Percentiles rank a stretch among this genome's conserved stretches.
These are phyloP conservation scores for Taenaris catops DNA, from an alignment of 2,888 invertebrate species.

Conservation along the genomic window DNA sequence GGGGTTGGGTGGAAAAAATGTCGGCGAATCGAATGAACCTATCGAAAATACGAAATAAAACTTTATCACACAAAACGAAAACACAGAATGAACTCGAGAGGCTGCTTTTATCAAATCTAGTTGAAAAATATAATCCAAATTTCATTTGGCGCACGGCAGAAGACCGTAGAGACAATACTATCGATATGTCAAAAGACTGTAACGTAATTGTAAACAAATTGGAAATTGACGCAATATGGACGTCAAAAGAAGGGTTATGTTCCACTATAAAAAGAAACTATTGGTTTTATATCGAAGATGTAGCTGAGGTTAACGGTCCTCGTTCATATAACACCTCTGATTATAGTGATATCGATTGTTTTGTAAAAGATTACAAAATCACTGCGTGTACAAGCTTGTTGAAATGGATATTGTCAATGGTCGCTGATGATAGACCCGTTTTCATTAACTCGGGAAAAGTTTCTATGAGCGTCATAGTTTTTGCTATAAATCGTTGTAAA, in stretches of 20 bases:
- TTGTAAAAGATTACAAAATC: conserved; percentile 86
- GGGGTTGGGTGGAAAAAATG: conserved; percentile 88
- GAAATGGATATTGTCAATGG: conserved; percentile 75
- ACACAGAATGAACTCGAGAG: conserved; percentile 51
- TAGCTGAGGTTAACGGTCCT: conserved; percentile 84
- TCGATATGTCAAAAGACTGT: conserved; percentile 41
- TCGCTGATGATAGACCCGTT: conserved; percentile 54
- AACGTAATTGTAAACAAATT: conserved; percentile 55
- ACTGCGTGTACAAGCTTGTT: conserved; percentile 89
- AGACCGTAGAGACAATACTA: conserved; percentile 31
- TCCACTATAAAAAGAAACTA: conserved; percentile 79
- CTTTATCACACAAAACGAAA: conserved; percentile 36
- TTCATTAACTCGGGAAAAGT: conserved; percentile 75
- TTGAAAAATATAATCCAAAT: conserved; percentile 50
- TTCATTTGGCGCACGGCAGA: conserved; percentile 60
- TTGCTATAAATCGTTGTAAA: conserved; percentile 85
- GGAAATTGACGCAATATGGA: conserved; percentile 54
- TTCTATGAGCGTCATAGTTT: conserved; percentile 80
- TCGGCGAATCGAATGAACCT: conserved; percentile 57
- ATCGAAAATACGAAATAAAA: conserved; percentile 46
- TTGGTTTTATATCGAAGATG: conserved; percentile 81
- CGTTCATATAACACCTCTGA: conserved; percentile 84
- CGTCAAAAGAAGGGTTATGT: conserved; percentile 70
- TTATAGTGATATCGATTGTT: conserved; percentile 76
- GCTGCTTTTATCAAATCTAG: conserved; percentile 58